Evolutionary conservation across 2,797 vertebrate species (phyloP).

Genomic region (Mus caroli): DNA sequence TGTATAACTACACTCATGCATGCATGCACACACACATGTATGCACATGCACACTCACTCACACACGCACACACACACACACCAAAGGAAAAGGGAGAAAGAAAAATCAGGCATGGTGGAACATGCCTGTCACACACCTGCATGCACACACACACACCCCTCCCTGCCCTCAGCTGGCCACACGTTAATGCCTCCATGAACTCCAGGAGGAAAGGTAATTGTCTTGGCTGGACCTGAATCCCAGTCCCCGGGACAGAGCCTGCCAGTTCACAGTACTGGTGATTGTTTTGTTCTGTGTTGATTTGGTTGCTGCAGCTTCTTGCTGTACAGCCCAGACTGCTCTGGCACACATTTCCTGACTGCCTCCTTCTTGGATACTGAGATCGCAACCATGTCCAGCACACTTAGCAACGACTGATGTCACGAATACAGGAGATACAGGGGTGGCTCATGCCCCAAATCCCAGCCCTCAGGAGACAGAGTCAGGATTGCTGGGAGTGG

Average conservation of each 20-base stretch:
- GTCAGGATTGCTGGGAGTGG: no score
- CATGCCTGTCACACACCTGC: no score
- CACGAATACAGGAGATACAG: not conserved
- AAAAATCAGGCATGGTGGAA: not conserved
- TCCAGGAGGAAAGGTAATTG: not conserved
- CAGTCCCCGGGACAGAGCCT: not conserved
- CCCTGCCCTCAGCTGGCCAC: no score
- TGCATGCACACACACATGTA: not conserved
- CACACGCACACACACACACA: no score
- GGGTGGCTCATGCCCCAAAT: not conserved
- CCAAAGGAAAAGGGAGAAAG: not conserved
- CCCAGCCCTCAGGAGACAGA: not conserved
- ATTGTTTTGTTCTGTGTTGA: not conserved
- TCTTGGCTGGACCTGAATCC: not conserved
- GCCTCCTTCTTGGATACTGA: not conserved
- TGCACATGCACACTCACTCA: not conserved
- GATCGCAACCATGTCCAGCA: not conserved
- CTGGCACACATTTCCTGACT: no score
- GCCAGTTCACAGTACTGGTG: fast-evolving
- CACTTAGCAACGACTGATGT: not conserved
- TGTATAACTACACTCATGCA: no score
- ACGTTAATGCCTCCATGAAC: not conserved
- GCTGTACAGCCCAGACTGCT: not conserved
- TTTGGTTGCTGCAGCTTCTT: not conserved
- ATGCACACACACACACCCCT: no score